Percentiles rank a stretch among this genome's conserved stretches.
phyloP scores from a whole-genome alignment of 64 coral and sea anemone species.

The Trachythela sp. region DNA sequence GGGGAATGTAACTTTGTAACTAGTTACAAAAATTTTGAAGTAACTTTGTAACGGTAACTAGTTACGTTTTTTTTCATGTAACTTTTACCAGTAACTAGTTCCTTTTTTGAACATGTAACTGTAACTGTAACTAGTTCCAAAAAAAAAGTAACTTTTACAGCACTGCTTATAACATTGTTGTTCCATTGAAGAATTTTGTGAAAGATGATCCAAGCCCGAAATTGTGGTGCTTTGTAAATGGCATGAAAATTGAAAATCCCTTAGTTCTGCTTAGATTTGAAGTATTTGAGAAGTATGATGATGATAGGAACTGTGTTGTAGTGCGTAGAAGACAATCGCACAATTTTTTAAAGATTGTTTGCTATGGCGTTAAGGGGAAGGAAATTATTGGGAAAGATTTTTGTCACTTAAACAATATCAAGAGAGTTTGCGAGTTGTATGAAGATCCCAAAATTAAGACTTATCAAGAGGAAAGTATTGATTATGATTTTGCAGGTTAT shows the following conservation, averaged over 20 bases:
- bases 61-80: no score
- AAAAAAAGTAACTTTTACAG: no score
- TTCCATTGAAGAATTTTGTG: background rate
- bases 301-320: background rate
- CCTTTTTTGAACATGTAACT: no score
- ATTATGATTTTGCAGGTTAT: background rate
- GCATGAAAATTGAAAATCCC: background rate
- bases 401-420: background rate
- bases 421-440: background rate
- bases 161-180: background rate
- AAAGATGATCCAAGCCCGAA: background rate
- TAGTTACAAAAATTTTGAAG: no score
- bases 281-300: background rate
- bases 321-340: no score
- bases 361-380: background rate
- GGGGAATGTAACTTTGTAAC: no score
- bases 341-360: background rate
- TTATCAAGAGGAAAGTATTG: background rate
- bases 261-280: background rate
- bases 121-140: no score
- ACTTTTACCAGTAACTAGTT: no score
- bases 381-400: background rate
- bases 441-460: background rate
- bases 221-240: background rate
- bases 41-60: no score